Conservation (phyloP, 2,113 vertebrate genomes). For the Riparia riparia region DNA sequence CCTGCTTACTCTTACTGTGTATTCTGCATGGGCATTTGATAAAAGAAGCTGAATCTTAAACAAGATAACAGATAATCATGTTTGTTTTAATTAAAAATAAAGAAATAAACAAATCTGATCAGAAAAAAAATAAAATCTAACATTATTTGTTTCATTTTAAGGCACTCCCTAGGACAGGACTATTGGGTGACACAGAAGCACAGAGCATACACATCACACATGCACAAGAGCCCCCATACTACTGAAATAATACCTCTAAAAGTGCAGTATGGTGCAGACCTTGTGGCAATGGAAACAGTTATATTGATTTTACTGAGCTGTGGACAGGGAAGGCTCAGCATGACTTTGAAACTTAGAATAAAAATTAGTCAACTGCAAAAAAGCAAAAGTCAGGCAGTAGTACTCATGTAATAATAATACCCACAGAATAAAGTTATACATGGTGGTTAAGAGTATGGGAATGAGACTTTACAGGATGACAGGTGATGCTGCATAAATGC, state of each 20-base stretch:
- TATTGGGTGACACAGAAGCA: neutral
- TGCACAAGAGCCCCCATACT: neutral
- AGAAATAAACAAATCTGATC: neutral
- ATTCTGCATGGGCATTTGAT: neutral
- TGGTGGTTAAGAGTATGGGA: neutral
- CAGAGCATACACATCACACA: neutral
- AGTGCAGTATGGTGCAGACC: neutral
- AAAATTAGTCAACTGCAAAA: neutral
- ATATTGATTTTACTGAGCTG: neutral
- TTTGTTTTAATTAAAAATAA: neutral
- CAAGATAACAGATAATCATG: neutral
- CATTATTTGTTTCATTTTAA: neutral
- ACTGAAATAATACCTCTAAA: neutral
- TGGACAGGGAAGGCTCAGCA: neutral
- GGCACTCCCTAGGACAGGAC: neutral
- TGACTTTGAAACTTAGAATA: neutral
- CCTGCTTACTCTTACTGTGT: neutral
- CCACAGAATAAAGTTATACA: neutral
- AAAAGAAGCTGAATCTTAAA: neutral
- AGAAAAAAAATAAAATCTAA: neutral
- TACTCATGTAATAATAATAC: neutral
- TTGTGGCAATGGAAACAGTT: neutral
- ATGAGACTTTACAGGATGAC: neutral
- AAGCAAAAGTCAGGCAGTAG: neutral
- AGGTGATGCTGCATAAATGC: neutral